A percentile compares a stretch with the other conserved stretches of the same genome.
Conservation (phyloP, 2,113 vertebrate genomes). For the Coregonus clupeaformis region DNA sequence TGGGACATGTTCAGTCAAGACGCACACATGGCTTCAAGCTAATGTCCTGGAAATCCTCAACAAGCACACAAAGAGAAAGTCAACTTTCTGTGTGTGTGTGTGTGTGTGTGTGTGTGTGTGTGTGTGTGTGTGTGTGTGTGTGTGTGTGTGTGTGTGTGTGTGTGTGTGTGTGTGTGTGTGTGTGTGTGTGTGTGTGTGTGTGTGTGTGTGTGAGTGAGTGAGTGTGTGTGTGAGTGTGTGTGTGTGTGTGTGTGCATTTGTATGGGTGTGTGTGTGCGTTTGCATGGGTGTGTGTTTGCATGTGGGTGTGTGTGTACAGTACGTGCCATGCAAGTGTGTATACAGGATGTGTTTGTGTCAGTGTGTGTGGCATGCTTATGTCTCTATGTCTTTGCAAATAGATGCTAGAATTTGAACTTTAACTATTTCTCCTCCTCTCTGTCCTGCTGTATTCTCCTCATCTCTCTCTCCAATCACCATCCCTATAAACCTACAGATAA, state of each 20-base stretch:
- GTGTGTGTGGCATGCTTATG: not conserved
- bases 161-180: not conserved
- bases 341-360: constrained; percentile 1
- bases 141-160: constrained; percentile 24
- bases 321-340: not conserved
- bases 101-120: not conserved
- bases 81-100: constrained; percentile 17
- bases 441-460: constrained; percentile 16
- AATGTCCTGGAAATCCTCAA: constrained; percentile 66
- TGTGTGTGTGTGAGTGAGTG: not conserved
- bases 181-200: constrained; percentile 3
- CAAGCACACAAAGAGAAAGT: constrained; percentile 24
- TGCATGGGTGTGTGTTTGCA: constrained; percentile 16
- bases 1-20: constrained; percentile 37
- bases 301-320: constrained; percentile 13
- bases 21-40: constrained; percentile 39
- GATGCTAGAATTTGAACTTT: not conserved
- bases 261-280: too few species aligned
- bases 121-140: not conserved
- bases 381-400: not conserved
- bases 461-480: constrained; percentile 6
- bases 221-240: not conserved
- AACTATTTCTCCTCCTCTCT: constrained; percentile 15
- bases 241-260: not conserved
- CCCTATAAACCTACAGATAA: not conserved